These are phyloP conservation scores for Piprites chloris DNA, from an alignment of 2,113 vertebrate genomes.

Conservation along the genomic window DNA sequence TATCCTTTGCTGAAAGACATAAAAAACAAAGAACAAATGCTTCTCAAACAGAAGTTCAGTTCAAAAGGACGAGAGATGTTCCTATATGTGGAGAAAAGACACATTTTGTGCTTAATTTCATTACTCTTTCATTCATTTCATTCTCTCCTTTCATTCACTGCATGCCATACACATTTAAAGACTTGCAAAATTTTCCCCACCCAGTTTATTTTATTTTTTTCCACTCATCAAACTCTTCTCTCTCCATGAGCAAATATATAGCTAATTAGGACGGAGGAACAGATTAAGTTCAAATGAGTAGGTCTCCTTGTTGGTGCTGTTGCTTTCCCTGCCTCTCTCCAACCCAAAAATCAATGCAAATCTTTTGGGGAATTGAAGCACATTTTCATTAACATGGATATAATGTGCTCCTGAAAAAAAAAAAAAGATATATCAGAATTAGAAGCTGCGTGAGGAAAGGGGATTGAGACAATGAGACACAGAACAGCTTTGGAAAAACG, in stretches of 20 bases:
- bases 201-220: not conserved
- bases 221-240: not conserved
- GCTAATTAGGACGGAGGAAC: not conserved
- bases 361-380: not conserved
- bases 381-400: not conserved
- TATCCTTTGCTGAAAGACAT: constrained; percentile 48
- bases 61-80: not conserved
- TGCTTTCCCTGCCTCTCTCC: not conserved
- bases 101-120: not conserved
- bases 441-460: not conserved
- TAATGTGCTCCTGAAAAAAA: fast-evolving
- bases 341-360: not conserved
- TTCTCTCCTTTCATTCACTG: not conserved
- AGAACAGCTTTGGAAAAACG: not conserved
- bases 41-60: not conserved
- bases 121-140: not conserved
- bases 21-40: not conserved
- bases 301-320: not conserved
- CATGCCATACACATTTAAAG: not conserved
- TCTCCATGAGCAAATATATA: not conserved
- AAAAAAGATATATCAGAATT: not conserved
- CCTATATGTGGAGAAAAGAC: not conserved
- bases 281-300: not conserved
- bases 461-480: not conserved
- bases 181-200: not conserved